These are phyloP conservation scores for Amphibalanus amphitrite DNA, from an alignment of 1,140 invertebrate species.

Conservation along the genomic window DNA sequence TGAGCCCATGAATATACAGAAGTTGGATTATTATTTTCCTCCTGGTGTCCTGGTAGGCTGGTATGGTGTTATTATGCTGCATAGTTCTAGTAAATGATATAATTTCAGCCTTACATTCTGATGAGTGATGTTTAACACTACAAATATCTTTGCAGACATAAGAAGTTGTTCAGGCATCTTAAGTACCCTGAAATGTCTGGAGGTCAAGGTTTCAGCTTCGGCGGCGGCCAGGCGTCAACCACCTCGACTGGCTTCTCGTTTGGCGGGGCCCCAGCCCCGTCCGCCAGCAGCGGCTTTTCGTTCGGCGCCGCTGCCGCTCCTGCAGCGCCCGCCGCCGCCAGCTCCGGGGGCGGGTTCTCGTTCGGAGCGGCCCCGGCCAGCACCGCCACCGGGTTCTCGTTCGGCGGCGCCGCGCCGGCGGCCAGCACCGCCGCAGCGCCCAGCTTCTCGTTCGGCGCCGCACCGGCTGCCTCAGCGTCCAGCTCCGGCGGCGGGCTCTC, in stretches of 20 bases:
- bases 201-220: no score
- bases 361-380: not conserved
- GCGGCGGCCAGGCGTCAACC: not conserved
- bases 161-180: no score
- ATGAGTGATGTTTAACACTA: no score
- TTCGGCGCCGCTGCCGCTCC: not conserved
- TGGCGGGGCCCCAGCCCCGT: not conserved
- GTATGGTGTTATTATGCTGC: no score
- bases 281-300: not conserved
- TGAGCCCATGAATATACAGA: no score
- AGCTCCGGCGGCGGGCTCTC: not conserved
- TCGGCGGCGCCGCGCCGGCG: not conserved
- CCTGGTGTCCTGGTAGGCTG: no score
- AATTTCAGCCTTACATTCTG: no score
- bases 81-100: no score
- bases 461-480: not conserved
- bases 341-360: not conserved
- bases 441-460: not conserved
- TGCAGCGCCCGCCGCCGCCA: not conserved
- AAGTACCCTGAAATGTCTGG: no score
- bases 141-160: no score
- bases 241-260: not conserved
- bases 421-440: not conserved
- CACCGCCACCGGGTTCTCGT: not conserved
- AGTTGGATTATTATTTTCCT: no score